Evolutionary conservation across 2,888 invertebrate genomes (phyloP), one percentile per base, ranked within the genome.

Genomic region (Drosophila fungiperda): DNA sequence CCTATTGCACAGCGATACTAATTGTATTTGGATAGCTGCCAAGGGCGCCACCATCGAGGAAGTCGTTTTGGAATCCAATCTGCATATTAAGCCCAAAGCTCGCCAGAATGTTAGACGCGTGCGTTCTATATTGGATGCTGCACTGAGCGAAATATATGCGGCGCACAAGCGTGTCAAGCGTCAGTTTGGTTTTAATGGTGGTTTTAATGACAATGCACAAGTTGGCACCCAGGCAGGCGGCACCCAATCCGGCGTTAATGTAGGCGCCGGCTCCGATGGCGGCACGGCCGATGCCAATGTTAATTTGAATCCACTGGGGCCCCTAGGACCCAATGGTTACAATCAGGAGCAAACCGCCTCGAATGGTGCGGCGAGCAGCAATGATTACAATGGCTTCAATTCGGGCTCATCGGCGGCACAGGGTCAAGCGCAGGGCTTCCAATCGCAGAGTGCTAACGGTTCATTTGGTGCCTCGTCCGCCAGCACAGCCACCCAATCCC

Each of bases 21-120:
- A 58, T 35, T 35, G 15, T 29, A 53, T 50, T 15, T 49, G 8
- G 54, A 15, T 66, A 92, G 92, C 89, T 26, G 68, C 79, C 6
- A 80, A 82, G 71, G 92, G 91, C 26, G 82, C 88, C 20, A 87
- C 92, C 15, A 87, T 93, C 70, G 94, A 94, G 82, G 94, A 94
- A 88, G 94, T 94, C n/a, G 93, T 94, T 4, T 93, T 94, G 3
- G 93, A 94, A 79, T 94, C 94, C 2, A 93, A 93, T 38, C 87
- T 94, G 45, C 92, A 93, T 42, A 94, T 94, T 23, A 92, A 92
- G 66, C 92, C 93, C 20, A 94, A 94, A 70, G 73, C 87, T n/a
- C 85, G 82, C 29, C 75, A 63, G 17, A 82, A 71, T 33, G 83
- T 77, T 23, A 57, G 81, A 61, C 80, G 78, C 15, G 92, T 74